A percentile compares a stretch with the other conserved stretches of the same genome.
Evolutionary conservation across 2,888 invertebrate genomes (phyloP).

Genomic region (Onchidella celtica): DNA sequence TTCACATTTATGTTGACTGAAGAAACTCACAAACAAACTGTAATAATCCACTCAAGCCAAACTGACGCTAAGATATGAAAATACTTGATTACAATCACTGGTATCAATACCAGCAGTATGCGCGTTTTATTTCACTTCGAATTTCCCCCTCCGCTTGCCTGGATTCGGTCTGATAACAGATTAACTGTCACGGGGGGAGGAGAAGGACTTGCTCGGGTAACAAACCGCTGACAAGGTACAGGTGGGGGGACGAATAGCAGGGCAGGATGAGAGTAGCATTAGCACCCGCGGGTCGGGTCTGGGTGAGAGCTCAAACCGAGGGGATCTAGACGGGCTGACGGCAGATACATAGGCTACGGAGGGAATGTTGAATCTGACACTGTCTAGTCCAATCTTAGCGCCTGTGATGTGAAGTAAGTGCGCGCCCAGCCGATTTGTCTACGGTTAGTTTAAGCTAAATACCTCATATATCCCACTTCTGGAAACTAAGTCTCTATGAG

Average conservation of each 20-base stretch:
- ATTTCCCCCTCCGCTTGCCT: background rate
- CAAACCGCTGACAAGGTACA: background rate
- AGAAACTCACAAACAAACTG: no score
- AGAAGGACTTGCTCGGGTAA: background rate
- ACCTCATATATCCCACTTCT: no score
- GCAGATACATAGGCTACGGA: background rate
- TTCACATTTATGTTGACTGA: no score
- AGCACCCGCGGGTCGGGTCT: background rate
- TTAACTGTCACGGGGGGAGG: background rate
- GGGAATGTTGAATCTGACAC: background rate
- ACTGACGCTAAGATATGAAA: no score
- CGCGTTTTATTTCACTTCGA: background rate
- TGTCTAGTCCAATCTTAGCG: background rate
- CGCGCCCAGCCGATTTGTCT: no score
- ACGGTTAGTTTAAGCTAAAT: no score
- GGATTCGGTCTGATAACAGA: background rate
- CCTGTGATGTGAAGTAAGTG: background rate
- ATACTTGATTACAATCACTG: background rate
- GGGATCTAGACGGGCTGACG: background rate
- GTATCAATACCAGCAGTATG: background rate
- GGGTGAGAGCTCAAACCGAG: background rate
- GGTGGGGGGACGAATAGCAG: background rate
- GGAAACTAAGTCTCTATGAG: no score
- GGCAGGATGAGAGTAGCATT: background rate
- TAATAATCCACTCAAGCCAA: no score